Conservation (phyloP, 2,113 vertebrate species). For the Himantopus leucocephalus region DNA sequence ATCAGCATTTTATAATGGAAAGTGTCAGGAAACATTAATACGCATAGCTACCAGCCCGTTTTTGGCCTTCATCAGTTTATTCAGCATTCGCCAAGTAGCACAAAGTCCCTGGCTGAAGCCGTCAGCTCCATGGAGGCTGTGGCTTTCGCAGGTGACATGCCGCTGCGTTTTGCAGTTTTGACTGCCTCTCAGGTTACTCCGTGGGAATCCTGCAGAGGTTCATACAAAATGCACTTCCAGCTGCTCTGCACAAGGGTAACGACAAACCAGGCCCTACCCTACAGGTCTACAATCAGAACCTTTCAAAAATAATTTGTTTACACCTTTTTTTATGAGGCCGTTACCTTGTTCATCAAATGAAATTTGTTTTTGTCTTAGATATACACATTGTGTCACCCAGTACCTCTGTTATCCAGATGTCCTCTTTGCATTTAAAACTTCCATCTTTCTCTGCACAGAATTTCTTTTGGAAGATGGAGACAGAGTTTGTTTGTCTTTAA, state of each 20-base stretch:
- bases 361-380: not conserved
- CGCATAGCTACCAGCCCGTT: not conserved
- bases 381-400: not conserved
- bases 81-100: not conserved
- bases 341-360: not conserved
- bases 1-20: not conserved
- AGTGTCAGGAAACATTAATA: not conserved
- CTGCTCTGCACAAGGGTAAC: not conserved
- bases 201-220: not conserved
- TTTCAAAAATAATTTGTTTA: not conserved
- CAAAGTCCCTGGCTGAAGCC: not conserved
- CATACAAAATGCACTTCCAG: not conserved
- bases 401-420: not conserved
- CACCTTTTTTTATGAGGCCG: not conserved
- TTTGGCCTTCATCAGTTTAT: not conserved
- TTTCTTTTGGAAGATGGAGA: not conserved
- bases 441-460: not conserved
- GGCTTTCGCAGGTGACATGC: not conserved
- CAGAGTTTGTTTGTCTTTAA: not conserved
- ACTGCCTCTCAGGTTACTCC: not conserved
- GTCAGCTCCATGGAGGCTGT: not conserved
- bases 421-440: not conserved
- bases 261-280: not conserved
- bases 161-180: not conserved
- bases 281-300: not conserved